Base-by-base conservation (phyloP, 1,140 invertebrate species). In the Temnothorax curvispinosus region DNA sequence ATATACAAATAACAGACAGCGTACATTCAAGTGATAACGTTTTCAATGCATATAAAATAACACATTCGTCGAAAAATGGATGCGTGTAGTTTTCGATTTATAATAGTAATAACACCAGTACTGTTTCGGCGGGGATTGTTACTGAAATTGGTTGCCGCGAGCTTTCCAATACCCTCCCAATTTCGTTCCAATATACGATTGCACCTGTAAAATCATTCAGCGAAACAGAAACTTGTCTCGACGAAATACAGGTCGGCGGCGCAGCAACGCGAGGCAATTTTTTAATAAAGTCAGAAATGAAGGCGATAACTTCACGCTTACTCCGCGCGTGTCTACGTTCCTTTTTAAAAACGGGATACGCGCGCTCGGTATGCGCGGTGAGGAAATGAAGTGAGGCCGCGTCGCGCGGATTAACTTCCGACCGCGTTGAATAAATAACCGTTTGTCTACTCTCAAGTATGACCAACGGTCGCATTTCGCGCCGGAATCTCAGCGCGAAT, bases 371-470 rank as follows among this genome's bases (percentile, higher is more conserved):
- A 27, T 1, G 44, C 82, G 74, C 58, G 21, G 64, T 62, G 65
- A 44, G 41, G 54, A 86, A 86, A 82, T 86, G 64, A 82, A 86
- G 85, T 54, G 75, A 69, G 76, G 77, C 71, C 67, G 80, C 35
- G 41, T 78, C 75, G 64, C 35, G 85, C 47, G 85, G 77, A 86
- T 86, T 86, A 86, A 86, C 85, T 86, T 81, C 44, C 77, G 75
- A 60, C 76, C 64, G 56, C 65, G 64, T 13, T 50, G 77, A 82
- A 86, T 82, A 82, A 86, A 86, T 72, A 72, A 50, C 64, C 77
- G 78, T 64, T 86, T 82, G 85, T 82, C 77, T 32, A 41, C 21
- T 44, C 69, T 71, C 64, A 69, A 71, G 76, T 35, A 81, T 71
- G 76, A 81, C 76, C 62, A 58, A 58, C 52, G 78, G 21, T 32